Evolutionary conservation across 2,888 invertebrate species (phyloP).

Genomic region (Sipha maydis): DNA sequence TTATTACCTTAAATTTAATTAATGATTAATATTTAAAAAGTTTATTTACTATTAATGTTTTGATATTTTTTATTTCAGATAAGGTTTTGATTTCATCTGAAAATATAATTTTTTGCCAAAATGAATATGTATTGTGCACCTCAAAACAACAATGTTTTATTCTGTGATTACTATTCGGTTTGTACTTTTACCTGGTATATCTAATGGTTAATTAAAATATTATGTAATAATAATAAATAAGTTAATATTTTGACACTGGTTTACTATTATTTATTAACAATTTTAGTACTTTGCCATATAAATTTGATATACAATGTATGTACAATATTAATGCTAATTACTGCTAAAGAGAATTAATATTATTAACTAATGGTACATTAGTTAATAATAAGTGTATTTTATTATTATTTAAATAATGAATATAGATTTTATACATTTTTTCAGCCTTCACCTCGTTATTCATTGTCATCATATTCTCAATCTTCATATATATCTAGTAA

Average conservation of each 20-base stretch:
- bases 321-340: no score
- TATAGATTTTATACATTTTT: not conserved
- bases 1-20: no score
- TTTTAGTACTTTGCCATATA: no score
- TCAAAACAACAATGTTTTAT: conserved; percentile 27
- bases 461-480: conserved; percentile 37
- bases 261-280: no score
- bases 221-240: no score
- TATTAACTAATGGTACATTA: no score
- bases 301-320: no score
- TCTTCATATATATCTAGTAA: conserved; percentile 30
- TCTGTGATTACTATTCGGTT: conserved; percentile 15
- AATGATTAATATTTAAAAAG: not conserved
- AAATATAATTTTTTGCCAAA: not conserved
- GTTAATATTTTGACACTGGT: no score
- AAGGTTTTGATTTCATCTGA: not conserved
- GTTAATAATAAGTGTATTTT: no score
- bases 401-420: no score
- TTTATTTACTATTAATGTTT: not conserved
- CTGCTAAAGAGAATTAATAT: no score
- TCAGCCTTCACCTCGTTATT: conserved; percentile 13
- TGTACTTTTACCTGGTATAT: not conserved
- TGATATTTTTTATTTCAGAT: not conserved
- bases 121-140: conserved; percentile 34
- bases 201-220: not conserved